Evolutionary conservation across 2,888 invertebrate genomes (phyloP).

Genomic region (Petrolisthes manimaculis): DNA sequence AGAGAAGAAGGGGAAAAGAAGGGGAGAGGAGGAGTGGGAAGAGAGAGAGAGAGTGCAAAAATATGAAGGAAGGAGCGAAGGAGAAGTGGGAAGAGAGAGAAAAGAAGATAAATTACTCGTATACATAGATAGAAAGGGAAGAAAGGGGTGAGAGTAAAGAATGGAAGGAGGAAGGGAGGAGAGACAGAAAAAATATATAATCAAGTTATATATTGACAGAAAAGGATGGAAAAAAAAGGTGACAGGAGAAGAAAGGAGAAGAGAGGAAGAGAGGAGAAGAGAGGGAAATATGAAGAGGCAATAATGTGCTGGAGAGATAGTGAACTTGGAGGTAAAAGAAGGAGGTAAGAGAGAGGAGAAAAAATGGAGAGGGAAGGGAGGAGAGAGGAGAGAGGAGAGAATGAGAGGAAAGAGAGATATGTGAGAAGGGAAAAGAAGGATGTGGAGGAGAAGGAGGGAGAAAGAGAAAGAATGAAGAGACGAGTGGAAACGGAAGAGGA

Average conservation of each 20-base stretch:
- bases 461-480: neutral
- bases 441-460: neutral
- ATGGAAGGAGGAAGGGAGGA: neutral
- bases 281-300: neutral
- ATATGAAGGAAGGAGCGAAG: neutral
- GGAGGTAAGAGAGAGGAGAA: neutral
- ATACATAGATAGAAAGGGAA: neutral
- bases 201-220: too few species aligned
- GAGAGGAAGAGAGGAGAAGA: neutral
- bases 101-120: neutral
- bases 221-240: too few species aligned
- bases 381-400: neutral
- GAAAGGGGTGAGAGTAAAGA: neutral
- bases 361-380: neutral
- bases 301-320: too few species aligned
- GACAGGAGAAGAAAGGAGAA: too few species aligned
- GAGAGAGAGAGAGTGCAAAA: neutral
- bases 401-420: neutral
- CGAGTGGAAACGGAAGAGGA: slow-evolving; percentile 7
- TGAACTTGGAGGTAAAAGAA: neutral
- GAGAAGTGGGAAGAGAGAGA: neutral
- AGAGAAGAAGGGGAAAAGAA: neutral
- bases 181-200: too few species aligned
- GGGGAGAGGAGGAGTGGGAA: neutral
- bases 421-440: neutral